Conservation (phyloP, 2,113 vertebrate genomes). For the Sclerurus mexicanus region DNA sequence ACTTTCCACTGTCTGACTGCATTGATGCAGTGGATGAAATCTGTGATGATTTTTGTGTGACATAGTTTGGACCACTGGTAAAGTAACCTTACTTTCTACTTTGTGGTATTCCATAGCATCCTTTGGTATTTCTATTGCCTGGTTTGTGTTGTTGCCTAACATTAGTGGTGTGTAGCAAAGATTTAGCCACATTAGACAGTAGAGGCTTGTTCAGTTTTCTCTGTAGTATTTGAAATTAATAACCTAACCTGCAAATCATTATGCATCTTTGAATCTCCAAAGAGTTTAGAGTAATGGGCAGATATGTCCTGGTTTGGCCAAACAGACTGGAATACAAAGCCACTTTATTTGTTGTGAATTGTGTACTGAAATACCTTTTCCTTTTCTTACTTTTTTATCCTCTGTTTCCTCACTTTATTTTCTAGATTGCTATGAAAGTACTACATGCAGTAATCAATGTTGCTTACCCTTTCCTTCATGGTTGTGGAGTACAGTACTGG, state of each 20-base stretch:
- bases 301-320: neutral
- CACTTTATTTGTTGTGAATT: neutral
- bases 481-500: neutral
- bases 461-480: neutral
- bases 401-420: neutral
- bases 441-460: fast-evolving
- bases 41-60: neutral
- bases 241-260: neutral
- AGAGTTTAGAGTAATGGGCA: neutral
- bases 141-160: neutral
- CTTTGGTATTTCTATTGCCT: neutral
- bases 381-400: neutral
- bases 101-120: neutral
- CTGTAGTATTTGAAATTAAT: neutral
- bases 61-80: neutral
- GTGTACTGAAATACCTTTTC: neutral
- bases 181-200: neutral
- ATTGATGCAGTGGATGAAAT: neutral
- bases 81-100: neutral
- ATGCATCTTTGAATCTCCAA: neutral
- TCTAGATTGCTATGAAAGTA: neutral
- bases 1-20: neutral
- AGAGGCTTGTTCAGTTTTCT: neutral
- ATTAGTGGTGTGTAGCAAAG: neutral
- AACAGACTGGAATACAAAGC: neutral